Percentiles rank a stretch among this genome's conserved stretches.
These are phyloP conservation scores for Stenotaenia linearis DNA, from an alignment of 2,888 invertebrate species.

Conservation along the genomic window DNA sequence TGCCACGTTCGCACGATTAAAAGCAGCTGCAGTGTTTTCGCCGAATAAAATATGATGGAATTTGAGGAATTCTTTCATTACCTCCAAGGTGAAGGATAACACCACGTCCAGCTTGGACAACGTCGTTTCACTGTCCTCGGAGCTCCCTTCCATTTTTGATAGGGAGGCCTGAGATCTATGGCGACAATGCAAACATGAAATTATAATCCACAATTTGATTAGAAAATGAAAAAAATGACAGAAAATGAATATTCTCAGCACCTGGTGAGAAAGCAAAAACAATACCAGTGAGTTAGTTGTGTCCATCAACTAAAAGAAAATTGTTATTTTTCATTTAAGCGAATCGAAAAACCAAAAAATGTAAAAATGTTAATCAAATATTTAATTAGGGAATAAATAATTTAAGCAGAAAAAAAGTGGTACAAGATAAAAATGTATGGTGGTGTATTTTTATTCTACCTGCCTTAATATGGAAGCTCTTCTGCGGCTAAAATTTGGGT, in stretches of 20 bases:
- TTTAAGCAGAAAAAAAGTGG: background rate
- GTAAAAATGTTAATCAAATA: background rate
- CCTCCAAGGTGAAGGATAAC: slow-evolving; percentile 92
- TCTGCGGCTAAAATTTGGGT: slow-evolving; percentile 44
- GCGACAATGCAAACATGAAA: background rate
- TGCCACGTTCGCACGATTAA: too few relatives aligned
- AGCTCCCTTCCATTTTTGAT: slow-evolving; percentile 70
- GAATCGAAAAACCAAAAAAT: background rate
- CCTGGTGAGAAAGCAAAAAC: background rate
- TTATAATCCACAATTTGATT: background rate
- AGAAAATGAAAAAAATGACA: background rate
- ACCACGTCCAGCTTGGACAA: slow-evolving; percentile 98
- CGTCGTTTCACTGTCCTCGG: slow-evolving; percentile 90
- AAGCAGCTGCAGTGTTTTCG: too few relatives aligned
- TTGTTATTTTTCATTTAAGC: background rate
- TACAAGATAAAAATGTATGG: background rate
- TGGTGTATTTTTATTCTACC: slow-evolving; percentile 41
- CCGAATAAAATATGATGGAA: too few relatives aligned
- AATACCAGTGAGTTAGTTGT: background rate
- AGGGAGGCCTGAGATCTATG: slow-evolving; percentile 54
- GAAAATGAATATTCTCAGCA: background rate
- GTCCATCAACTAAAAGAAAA: background rate
- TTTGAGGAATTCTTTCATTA: slow-evolving; percentile 48
- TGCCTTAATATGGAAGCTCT: slow-evolving; percentile 51
- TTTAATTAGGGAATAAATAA: background rate